Conservation (phyloP, 2,888 invertebrate species). For the Clitarchus hookeri region DNA sequence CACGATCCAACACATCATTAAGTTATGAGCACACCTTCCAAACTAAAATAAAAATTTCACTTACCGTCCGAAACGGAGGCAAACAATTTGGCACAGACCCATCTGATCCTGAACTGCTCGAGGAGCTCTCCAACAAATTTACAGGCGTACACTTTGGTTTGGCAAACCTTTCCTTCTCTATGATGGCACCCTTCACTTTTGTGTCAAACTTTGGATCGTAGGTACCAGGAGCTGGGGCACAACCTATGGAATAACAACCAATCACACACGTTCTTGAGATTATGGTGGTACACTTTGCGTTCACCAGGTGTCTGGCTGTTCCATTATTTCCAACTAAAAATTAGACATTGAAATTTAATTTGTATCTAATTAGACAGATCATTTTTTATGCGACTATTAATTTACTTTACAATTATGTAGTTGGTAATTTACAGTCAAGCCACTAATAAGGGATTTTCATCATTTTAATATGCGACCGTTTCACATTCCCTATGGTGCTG, state of each 20-base stretch:
- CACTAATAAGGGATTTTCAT: no score
- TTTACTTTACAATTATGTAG: no score
- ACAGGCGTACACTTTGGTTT: conserved; percentile 50
- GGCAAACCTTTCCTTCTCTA: conserved; percentile 52
- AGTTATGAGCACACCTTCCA: no score
- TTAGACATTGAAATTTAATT: no score
- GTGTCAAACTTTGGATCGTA: conserved; percentile 57
- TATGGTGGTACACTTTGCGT: background rate
- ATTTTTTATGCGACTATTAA: no score
- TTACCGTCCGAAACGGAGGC: conserved; percentile 54
- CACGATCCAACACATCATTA: no score
- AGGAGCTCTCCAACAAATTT: conserved; percentile 40
- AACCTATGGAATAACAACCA: conserved; percentile 51
- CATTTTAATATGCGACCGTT: no score
- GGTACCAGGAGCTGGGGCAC: conserved; percentile 59
- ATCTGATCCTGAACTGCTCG: conserved; percentile 43
- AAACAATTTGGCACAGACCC: conserved; percentile 44
- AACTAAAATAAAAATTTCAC: conserved; percentile 28
- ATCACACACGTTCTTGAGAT: background rate
- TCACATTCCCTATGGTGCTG: no score
- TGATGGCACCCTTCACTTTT: conserved; percentile 53
- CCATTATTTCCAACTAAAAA: no score
- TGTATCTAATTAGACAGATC: no score
- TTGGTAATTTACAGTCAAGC: no score
- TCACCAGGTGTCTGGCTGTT: background rate